Evolutionary conservation across 2,888 invertebrate genomes (phyloP), one percentile per base, ranked within the genome.

Genomic region (Hesperia comma): DNA sequence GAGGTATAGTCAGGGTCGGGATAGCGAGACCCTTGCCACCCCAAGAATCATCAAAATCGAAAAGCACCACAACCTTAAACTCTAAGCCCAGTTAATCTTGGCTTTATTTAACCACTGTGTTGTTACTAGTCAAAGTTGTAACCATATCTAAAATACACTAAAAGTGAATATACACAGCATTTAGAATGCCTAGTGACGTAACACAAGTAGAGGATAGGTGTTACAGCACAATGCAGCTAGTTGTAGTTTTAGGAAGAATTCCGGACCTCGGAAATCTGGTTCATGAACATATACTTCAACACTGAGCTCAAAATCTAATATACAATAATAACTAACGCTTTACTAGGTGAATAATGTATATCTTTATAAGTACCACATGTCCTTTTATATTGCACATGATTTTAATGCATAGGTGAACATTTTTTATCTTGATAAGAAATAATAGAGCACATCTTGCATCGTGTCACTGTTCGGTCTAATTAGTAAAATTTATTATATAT

Each of bases 1-100:
- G 96, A 78, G 99, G 99, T 54, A 92, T 95, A 61, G 99, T 99
- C 1, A 95, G 95, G 76, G 96, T 99, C 68, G 99, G 99, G 56
- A 96, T 99, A 72, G 98, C 99, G 63, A 95, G 97, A 75, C 98
- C 98, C 12, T 90, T 96, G 72, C 95, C 95, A 19, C 82, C 88
- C 0, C 83, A 82, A 6, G 88, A 90, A 32, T 68, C 73, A 17
- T 71, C 82, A 7, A 90, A 88, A 71, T 88, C 91, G 7, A 91
- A 88, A 79, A 91, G 92, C 77, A 88, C 86, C 19, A 85, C 85
- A 56, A 87, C 83, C 53, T 74, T 92, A 15, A 86, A 87, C 72
- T 83, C 82, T 33, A 92, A 90, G 77, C 79, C 85, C 41, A 92
- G 92, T 87, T 92, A 92, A 90, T 89, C 82, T 75, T 75, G 74